Evolutionary conservation across 1,140 invertebrate genomes (phyloP), one percentile per base, ranked within the genome.

Genomic region (Bathynomus jamesi): DNA sequence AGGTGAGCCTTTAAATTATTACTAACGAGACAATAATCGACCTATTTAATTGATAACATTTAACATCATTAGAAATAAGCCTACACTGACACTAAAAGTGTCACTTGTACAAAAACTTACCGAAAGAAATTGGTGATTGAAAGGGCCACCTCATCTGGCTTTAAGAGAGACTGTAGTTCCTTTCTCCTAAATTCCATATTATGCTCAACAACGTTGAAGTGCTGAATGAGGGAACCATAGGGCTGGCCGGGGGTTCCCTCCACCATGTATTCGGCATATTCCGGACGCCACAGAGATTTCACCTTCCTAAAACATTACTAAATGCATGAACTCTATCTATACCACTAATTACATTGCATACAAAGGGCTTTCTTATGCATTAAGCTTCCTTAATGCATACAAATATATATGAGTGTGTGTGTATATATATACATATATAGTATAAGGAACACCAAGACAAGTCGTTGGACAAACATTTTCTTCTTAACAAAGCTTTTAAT

Each of bases 211-310:
- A 96, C 88, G 82, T 99, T 99, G 80, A 99, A 98, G 84, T 98
- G 94, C 5, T 94, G 93, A 78, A 98, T 84, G 13, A 96, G 84
- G 2, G 94, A 93, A 29, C 93, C 93, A 79, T 95, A 95, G 0
- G 97, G 97, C 80, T 93, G 90, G 10, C 97, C 97, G 21, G 98
- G 98, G 1, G 96, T 99, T n/a, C 97, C 97, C 85, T 99, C 98
- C 63, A 99, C 87, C 96, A 99, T 99, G 80, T 99, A 99, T 63
- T 92, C 89, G 28, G 93, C 96, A 86, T 97, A 99, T 84, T 99
- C 97, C 21, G 96, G 97, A 65, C 94, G 87, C 97, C 97, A 99
- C 24, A 96, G 82, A 3, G 91, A 95, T 80, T 93, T 93, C 5
- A 91, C 90, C 79, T 86, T 88, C 85, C 72, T 86, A 85, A 73